A percentile compares a stretch with the other conserved stretches of the same genome.
These are phyloP conservation scores for Toxotes lorentzi DNA, from an alignment of 2,797 vertebrate species.

Conservation along the genomic window DNA sequence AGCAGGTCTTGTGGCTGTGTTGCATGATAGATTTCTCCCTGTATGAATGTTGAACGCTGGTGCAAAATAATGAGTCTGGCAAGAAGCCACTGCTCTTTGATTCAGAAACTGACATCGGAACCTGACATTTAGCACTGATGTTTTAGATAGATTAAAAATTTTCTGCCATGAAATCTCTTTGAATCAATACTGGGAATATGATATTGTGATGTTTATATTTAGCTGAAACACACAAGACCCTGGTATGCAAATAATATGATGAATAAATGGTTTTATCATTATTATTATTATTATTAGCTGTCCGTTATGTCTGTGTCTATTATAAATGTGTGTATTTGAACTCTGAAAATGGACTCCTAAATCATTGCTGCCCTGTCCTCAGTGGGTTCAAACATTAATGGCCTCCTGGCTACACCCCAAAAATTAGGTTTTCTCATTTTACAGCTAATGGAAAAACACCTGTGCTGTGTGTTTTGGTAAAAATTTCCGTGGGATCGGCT, in stretches of 20 bases:
- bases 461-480: conserved; percentile 51
- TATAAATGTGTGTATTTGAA: not conserved
- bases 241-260: conserved; percentile 19
- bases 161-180: not conserved
- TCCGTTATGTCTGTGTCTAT: too few species aligned
- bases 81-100: conserved; percentile 28
- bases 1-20: conserved; percentile 16
- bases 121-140: conserved; percentile 43
- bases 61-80: conserved; percentile 55
- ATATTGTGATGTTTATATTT: conserved; percentile 15
- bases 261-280: conserved; percentile 22
- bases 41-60: conserved; percentile 20
- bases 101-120: conserved; percentile 27
- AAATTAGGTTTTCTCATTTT: conserved; percentile 46
- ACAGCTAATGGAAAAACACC: conserved; percentile 64
- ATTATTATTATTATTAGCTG: too few species aligned
- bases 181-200: conserved; percentile 16
- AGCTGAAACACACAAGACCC: not conserved
- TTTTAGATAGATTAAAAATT: conserved; percentile 9
- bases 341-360: conserved; percentile 28
- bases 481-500: conserved; percentile 44
- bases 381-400: conserved; percentile 48
- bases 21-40: conserved; percentile 35
- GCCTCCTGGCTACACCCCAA: conserved; percentile 32
- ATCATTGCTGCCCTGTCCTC: conserved; percentile 19